Base-by-base conservation (phyloP, 2,113 vertebrate species). In the Petroica traversi region DNA sequence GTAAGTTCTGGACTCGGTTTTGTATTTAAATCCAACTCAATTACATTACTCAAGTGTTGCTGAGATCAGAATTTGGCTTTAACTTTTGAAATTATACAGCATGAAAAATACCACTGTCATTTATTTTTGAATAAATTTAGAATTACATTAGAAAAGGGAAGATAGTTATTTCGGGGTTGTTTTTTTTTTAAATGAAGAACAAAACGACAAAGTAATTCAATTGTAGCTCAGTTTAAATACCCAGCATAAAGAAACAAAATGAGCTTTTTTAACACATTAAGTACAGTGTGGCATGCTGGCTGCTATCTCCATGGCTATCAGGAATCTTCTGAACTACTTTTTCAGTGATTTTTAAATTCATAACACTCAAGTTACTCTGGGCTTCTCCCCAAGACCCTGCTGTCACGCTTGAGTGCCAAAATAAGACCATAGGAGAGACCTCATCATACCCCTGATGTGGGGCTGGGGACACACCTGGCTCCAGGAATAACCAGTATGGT, bases 71-170 rank as follows among this genome's bases (percentile, higher is more conserved):
- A 92, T 89, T 96, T 93, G 34, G n/a, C n/a, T 72, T 64, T 52
- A 64, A 61, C 25, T 92, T 93, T 48, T 69, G 23, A 89, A 72
- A 83, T n/a, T 57, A 81, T 5, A 40, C 0, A 66, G 31, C 12
- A n/a, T 29, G 14, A 49, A 51, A 87, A 88, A 48, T 38, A 66
- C 10, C 31, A 73, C 0, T 48, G 64, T 31, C 11, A 85, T 87
- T 61, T 91, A 36, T 88, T 92, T 93, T 94, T 25, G 57, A 38
- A 8, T 89, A 75, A 94, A 96, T 95, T 89, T 93, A 81, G 79
- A 40, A 73, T 64, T 92, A 96, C 98, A 98, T 98, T 98, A 98
- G 97, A 98, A 98, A 98, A 98, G 98, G 98, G 98, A 97, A 92
- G 96, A 98, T 98, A 98, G 98, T 77, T 49, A 25, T 20, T 55